Conservation (phyloP, 2,888 invertebrate species). For the Lithophane socia region DNA sequence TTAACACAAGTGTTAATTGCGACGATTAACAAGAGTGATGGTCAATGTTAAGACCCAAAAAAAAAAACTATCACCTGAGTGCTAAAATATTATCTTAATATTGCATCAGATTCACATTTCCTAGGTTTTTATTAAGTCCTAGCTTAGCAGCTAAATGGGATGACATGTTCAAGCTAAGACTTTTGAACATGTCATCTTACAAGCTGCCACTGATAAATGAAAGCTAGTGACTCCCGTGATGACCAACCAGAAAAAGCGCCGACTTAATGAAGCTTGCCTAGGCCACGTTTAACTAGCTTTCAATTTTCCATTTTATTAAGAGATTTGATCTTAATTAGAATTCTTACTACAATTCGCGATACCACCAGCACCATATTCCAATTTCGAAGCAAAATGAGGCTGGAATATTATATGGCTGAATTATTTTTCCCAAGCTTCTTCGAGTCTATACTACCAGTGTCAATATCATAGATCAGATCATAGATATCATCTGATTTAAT, state of each 20-base stretch:
- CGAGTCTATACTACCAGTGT: no score
- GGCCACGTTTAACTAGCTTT: background rate
- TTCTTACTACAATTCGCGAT: background rate
- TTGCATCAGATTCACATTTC: background rate
- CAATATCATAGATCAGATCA: no score
- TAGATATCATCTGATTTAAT: background rate
- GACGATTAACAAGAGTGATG: background rate
- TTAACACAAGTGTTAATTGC: slow-evolving; percentile 25
- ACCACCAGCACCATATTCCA: no score
- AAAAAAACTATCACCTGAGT: background rate
- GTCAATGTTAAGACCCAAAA: slow-evolving; percentile 15
- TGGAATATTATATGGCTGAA: no score
- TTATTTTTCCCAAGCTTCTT: background rate
- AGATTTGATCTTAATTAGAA: background rate
- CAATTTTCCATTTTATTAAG: background rate
- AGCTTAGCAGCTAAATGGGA: background rate
- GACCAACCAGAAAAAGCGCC: background rate
- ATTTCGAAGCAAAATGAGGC: no score
- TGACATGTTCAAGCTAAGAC: background rate
- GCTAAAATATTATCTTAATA: slow-evolving; percentile 25
- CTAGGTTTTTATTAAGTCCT: background rate
- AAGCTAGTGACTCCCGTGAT: background rate
- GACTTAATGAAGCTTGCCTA: background rate
- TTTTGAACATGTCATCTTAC: background rate
- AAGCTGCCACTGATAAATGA: background rate